Conservation (phyloP, 2,113 vertebrate genomes). For the Neoarius graeffei region DNA sequence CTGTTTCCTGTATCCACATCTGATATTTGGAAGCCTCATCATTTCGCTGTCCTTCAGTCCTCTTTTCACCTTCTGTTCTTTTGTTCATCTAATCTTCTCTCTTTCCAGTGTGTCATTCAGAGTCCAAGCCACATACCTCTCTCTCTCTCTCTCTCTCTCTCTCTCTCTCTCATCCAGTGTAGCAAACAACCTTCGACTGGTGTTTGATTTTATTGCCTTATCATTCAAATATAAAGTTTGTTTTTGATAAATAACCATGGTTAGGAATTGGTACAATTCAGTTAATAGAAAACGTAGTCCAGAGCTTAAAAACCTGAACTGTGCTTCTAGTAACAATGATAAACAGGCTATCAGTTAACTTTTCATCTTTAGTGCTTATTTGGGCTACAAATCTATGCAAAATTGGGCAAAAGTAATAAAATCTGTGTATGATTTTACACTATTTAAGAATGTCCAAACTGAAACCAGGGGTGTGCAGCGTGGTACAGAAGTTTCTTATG, state of each 20-base stretch:
- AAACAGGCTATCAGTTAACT: too few species aligned
- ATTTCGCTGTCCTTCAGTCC: not conserved
- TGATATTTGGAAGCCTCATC: constrained; percentile 7
- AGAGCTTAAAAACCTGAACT: too few species aligned
- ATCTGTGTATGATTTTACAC: too few species aligned
- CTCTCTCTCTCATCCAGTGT: not conserved
- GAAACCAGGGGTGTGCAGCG: too few species aligned
- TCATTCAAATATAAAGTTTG: not conserved
- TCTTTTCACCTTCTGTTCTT: not conserved
- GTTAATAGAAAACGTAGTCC: too few species aligned
- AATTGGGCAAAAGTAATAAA: too few species aligned
- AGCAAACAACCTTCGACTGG: not conserved
- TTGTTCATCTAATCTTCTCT: not conserved
- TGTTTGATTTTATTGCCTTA: not conserved
- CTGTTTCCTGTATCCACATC: constrained; percentile 9
- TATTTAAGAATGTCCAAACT: too few species aligned
- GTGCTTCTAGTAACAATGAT: too few species aligned
- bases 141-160: not conserved
- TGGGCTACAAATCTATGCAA: too few species aligned
- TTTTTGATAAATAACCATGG: not conserved
- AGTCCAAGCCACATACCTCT: not conserved
- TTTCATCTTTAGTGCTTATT: too few species aligned
- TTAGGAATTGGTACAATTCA: not conserved
- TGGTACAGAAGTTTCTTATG: too few species aligned
- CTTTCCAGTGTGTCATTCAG: not conserved